Base-by-base conservation (phyloP, 2,113 vertebrate genomes). In the Phrynocephalus versicolor region DNA sequence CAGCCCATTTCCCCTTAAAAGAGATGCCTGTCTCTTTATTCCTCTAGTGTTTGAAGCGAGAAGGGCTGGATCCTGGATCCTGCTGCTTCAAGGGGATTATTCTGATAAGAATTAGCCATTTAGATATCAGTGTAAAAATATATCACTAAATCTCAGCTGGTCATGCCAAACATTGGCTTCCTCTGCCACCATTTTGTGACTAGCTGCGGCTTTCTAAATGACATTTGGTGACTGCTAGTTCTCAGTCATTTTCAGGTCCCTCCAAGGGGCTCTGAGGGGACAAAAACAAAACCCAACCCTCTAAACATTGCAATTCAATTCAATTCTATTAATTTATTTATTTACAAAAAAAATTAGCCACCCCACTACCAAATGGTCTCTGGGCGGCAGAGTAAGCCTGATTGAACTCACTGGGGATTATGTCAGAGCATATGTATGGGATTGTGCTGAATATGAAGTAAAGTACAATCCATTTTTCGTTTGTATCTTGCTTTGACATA, bases 401-500 rank as follows among this genome's bases (percentile, higher is more conserved):
- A 62, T 5, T 39, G 35, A 39, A 58, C 13, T 37, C 57, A 25
- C 5, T 79, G 21, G 23, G 72, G 45, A 3, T 76, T 76, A 76
- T 16, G 13, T 55, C 41, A 30, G 57, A 60, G 12, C 37, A 37
- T 35, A 78, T 35, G n/a, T 3, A 60, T 60, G 60, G 55, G 19
- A 65, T 30, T 41, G 35, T 30, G 62, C 62, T 65, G 37, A 45
- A 25, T 25, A 12, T 51, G 35, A 82, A 64, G 19, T 5, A 87
- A 51, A 73, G 25, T 76, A 78, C 79, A 83, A 60, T 33, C 64
- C 45, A 86, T 85, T 21, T 72, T 74, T 35, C 81, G 89, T 65
- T 74, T 85, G 25, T 78, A 78, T 60, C 39, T 81, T 39, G 71
- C 82, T 88, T 79, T 88, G 87, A 83, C 58, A 69, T n/a, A 27